Evolutionary conservation across 2,888 invertebrate species (phyloP).

Genomic region (Agrotis clavis): DNA sequence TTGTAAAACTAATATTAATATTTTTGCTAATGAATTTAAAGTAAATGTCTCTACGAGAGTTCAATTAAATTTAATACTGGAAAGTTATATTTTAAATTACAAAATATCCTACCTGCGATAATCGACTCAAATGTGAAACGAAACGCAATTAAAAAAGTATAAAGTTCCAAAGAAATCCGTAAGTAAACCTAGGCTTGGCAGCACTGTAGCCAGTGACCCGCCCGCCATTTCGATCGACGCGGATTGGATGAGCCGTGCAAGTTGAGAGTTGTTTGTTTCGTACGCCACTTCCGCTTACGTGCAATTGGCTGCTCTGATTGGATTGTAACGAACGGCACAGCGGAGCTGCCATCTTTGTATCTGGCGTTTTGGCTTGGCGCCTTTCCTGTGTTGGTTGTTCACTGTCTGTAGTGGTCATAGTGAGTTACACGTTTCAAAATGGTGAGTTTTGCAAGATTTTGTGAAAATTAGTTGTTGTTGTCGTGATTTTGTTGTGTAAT

Average conservation of each 20-base stretch:
- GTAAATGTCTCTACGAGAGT: too few relatives aligned
- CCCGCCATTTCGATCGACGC: constrained; percentile 77
- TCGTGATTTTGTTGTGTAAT: constrained; percentile 78
- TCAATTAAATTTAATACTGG: too few relatives aligned
- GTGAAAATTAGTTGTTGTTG: constrained; percentile 78
- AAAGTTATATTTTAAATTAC: too few relatives aligned
- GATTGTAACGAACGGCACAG: constrained; percentile 69
- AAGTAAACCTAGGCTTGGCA: constrained; percentile 80
- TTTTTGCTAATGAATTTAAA: too few relatives aligned
- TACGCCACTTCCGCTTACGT: constrained; percentile 80
- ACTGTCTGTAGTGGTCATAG: constrained; percentile 86
- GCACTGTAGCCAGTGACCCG: constrained; percentile 70
- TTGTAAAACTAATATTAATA: too few relatives aligned
- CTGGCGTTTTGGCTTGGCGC: constrained; percentile 89
- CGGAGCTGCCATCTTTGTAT: constrained; percentile 87
- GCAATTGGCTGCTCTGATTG: constrained; percentile 76
- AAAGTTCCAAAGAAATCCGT: constrained; percentile 62
- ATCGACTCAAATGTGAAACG: constrained; percentile 44
- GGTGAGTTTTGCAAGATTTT: constrained; percentile 91
- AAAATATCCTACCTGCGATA: too few relatives aligned
- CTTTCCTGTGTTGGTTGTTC: constrained; percentile 89
- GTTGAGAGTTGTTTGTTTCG: constrained; percentile 66
- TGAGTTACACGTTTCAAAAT: constrained; percentile 91
- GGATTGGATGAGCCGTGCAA: constrained; percentile 75
- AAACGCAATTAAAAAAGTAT: constrained; percentile 57